These are phyloP conservation scores for Hypena proboscidalis DNA, from an alignment of 2,888 invertebrate genomes.

Conservation along the genomic window DNA sequence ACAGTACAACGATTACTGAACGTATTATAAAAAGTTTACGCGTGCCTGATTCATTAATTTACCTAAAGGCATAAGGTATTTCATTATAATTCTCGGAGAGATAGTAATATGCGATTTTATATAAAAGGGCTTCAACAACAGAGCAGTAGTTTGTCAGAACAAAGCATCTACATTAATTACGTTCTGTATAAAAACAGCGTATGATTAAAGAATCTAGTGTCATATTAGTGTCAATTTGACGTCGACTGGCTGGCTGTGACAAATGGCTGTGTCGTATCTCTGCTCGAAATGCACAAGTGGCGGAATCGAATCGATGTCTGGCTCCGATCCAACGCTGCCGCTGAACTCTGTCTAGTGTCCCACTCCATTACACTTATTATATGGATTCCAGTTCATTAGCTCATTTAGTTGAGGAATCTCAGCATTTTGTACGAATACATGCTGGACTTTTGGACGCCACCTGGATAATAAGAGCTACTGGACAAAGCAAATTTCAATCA, in stretches of 20 bases:
- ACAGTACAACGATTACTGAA: constrained; percentile 13
- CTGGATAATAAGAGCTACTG: too few species aligned
- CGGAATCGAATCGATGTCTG: constrained; percentile 54
- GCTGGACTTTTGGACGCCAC: too few species aligned
- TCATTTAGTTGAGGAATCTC: constrained; percentile 22
- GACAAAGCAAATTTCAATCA: too few species aligned
- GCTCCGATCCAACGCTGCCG: constrained; percentile 54
- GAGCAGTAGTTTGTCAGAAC: constrained; percentile 9
- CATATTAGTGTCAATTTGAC: constrained; percentile 55
- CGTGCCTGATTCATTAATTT: constrained; percentile 19
- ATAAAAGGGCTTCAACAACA: constrained; percentile 15
- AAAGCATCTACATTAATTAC: constrained; percentile 21
- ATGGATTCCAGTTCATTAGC: constrained; percentile 33
- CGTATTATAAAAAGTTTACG: constrained; percentile 13
- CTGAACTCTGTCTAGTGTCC: constrained; percentile 48
- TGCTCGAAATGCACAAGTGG: constrained; percentile 46
- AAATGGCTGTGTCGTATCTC: constrained; percentile 44
- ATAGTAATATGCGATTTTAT: constrained; percentile 10
- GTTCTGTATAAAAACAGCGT: constrained; percentile 18
- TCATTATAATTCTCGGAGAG: constrained; percentile 2
- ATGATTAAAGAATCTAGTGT: constrained; percentile 34
- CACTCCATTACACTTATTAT: constrained; percentile 45
- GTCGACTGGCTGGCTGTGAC: constrained; percentile 38
- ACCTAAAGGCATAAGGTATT: neutral
- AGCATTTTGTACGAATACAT: constrained; percentile 17